These are phyloP conservation scores for Glossophaga mutica DNA, from an alignment of 2,797 vertebrate species.

Conservation along the genomic window DNA sequence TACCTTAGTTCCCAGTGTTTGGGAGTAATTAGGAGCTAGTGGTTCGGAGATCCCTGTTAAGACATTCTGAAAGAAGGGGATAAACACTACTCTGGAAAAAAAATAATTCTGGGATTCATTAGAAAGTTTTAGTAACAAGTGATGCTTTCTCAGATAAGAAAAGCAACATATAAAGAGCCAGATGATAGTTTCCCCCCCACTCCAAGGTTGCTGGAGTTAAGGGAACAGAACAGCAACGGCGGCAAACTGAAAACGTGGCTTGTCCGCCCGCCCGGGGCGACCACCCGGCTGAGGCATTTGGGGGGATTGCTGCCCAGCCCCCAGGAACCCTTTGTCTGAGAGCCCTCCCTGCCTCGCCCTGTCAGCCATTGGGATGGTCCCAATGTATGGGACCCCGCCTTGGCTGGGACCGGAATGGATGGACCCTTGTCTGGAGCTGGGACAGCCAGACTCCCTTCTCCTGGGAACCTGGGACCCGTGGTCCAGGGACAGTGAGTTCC, in stretches of 20 bases:
- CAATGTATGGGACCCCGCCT: neutral
- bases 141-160: neutral
- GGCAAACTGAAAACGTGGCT: neutral
- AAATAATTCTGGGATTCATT: neutral
- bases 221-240: neutral
- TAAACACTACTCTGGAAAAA: neutral
- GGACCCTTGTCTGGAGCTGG: neutral
- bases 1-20: neutral
- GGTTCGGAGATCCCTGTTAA: neutral
- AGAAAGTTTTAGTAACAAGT: neutral
- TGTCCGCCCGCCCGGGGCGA: neutral
- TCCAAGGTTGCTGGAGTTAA: neutral
- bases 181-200: neutral
- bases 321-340: neutral
- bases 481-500: neutral
- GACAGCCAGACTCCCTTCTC: neutral
- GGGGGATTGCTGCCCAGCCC: neutral
- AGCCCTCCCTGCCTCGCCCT: neutral
- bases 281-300: neutral
- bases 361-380: neutral
- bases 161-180: neutral
- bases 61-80: neutral
- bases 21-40: neutral
- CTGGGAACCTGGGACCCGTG: neutral
- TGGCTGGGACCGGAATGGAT: neutral